Base-by-base conservation (phyloP, 2,888 invertebrate genomes). In the Odontocerum albicorne region DNA sequence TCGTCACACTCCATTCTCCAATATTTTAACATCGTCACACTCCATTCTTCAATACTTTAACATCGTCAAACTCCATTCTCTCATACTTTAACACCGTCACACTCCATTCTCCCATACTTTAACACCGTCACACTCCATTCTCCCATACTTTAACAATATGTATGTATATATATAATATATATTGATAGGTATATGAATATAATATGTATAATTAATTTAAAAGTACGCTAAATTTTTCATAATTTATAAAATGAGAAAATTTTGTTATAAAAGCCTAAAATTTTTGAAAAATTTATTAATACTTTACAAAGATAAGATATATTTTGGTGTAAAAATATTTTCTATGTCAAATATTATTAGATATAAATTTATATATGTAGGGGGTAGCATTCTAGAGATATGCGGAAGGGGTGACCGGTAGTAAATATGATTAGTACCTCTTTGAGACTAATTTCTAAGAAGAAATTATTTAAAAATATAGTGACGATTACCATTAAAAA, bases 361-460 rank as follows among this genome's bases (percentile, higher is more conserved):
- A 50, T 55, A 64, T 62, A 62, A 63, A 62, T 63, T 64, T 62
- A 63, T 64, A 62, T 63, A n/a, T n/a, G n/a, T n/a, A 59, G 62
- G 52, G 47, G 10, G 27, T 10, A 27, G 27, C 10, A 27, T 27
- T 27, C 4, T 27, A 27, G 27, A 27, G 27, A 27, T 27, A 7
- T 10, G 27, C 6, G 10, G 10, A 27, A n/a, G n/a, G n/a, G n/a
- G n/a, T n/a, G n/a, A n/a, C n/a, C n/a, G n/a, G n/a, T n/a, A n/a
- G n/a, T n/a, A n/a, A n/a, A n/a, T n/a, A n/a, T n/a, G n/a, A n/a
- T n/a, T n/a, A n/a, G n/a, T n/a, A n/a, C n/a, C n/a, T n/a, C n/a
- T n/a, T n/a, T n/a, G n/a, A n/a, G n/a, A n/a, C n/a, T n/a, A n/a
- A n/a, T n/a, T n/a, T n/a, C n/a, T n/a, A n/a, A n/a, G n/a, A n/a